These are phyloP conservation scores for Eumaeus atala DNA, from an alignment of 1,140 invertebrate genomes.

Conservation along the genomic window DNA sequence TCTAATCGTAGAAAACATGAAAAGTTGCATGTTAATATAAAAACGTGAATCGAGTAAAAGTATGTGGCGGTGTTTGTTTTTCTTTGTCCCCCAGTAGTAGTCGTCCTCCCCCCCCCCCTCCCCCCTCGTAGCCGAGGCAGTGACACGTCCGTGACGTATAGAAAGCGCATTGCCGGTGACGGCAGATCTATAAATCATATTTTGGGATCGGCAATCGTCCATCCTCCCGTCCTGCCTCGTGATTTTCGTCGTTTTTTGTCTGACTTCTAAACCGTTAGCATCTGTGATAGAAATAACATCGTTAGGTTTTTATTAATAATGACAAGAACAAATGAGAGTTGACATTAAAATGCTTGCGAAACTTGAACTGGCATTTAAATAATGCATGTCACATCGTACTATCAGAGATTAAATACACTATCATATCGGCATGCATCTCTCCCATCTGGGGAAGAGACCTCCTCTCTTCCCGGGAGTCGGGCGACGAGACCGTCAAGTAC, in stretches of 20 bases:
- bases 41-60: conserved; percentile 15
- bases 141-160: conserved; percentile 65
- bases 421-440: too few relatives aligned
- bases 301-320: conserved; percentile 12
- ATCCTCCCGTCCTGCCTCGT: conserved; percentile 54
- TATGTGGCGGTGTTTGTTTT: conserved; percentile 37
- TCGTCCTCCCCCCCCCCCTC: too few relatives aligned
- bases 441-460: too few relatives aligned
- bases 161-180: conserved; percentile 68
- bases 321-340: not conserved
- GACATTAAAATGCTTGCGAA: too few relatives aligned
- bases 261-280: conserved; percentile 56
- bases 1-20: too few relatives aligned
- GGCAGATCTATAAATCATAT: conserved; percentile 71
- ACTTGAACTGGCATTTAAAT: too few relatives aligned
- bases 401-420: too few relatives aligned
- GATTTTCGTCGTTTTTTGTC: conserved; percentile 69
- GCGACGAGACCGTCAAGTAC: too few relatives aligned
- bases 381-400: too few relatives aligned
- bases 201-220: conserved; percentile 58
- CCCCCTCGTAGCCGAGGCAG: conserved; percentile 33
- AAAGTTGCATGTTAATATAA: too few relatives aligned
- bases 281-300: conserved; percentile 47
- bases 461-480: too few relatives aligned
- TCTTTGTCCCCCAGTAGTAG: conserved; percentile 42